Percentiles rank a stretch among this genome's conserved stretches.
Conservation (phyloP, 1,140 invertebrate genomes). For the Dolichoris vasculosae region DNA sequence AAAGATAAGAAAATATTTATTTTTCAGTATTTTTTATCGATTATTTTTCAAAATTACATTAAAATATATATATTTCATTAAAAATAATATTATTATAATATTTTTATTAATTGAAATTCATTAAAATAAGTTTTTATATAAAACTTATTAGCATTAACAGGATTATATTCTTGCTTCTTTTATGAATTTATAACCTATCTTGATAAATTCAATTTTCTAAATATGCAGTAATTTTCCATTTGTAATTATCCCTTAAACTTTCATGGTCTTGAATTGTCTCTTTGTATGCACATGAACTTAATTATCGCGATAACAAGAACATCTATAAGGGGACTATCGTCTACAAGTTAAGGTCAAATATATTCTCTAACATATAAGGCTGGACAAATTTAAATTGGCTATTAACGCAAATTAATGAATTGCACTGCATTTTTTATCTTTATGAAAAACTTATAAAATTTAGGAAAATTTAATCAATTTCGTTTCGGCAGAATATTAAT, state of each 20-base stretch:
- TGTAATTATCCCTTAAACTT: neutral
- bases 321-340: neutral
- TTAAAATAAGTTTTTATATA: no score
- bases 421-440: neutral
- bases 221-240: neutral
- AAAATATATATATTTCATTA: no score
- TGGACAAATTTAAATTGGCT: no score
- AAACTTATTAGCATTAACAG: no score
- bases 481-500: no score
- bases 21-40: no score
- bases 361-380: neutral
- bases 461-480: neutral
- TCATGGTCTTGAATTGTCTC: neutral
- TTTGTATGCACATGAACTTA: neutral
- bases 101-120: no score
- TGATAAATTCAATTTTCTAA: neutral
- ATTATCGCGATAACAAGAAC: neutral
- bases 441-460: neutral
- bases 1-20: no score
- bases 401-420: neutral
- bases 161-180: no score
- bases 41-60: no score
- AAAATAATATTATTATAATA: no score
- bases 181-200: neutral
- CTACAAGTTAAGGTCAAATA: neutral